These are phyloP conservation scores for Mesodorylaimus sp. DNA, from an alignment of 2,888 invertebrate species.

Conservation along the genomic window DNA sequence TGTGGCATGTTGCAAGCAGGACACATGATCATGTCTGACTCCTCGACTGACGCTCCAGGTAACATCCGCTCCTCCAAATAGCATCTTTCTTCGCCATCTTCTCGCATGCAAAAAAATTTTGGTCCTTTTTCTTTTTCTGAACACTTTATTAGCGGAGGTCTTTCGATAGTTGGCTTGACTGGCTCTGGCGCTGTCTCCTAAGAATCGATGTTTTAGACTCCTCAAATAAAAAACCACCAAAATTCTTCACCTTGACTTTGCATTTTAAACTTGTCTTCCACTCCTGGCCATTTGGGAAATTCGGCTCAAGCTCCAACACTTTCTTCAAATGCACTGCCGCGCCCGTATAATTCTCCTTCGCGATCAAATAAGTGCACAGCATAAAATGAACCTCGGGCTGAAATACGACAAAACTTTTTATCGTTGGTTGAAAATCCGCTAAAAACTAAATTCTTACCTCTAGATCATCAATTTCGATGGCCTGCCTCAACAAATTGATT, in stretches of 20 bases:
- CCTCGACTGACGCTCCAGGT: not conserved
- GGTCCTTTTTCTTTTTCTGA: too few species aligned
- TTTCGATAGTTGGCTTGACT: too few species aligned
- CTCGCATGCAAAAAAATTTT: not conserved
- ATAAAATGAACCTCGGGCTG: slow-evolving; percentile 54
- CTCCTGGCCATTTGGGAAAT: slow-evolving; percentile 18
- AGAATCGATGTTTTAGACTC: too few species aligned
- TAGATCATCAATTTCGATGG: slow-evolving; percentile 43
- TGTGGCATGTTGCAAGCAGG: not conserved
- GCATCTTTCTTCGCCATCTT: slow-evolving; percentile 5
- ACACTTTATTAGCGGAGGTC: too few species aligned
- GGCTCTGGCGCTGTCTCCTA: too few species aligned
- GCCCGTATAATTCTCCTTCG: slow-evolving; percentile 45
- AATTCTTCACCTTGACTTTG: not conserved
- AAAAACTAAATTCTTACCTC: slow-evolving; percentile 39
- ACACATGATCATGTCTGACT: not conserved
- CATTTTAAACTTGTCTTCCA: not conserved
- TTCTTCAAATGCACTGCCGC: slow-evolving; percentile 33
- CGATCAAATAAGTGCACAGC: slow-evolving; percentile 45
- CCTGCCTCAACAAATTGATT: slow-evolving; percentile 43
- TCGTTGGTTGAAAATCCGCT: not conserved
- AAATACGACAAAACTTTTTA: slow-evolving; percentile 14
- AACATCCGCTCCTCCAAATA: slow-evolving; percentile 6
- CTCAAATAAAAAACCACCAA: not conserved
- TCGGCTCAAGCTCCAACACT: slow-evolving; percentile 27